Conservation (phyloP, 2,888 invertebrate species). For the Crioceris asparagi region DNA sequence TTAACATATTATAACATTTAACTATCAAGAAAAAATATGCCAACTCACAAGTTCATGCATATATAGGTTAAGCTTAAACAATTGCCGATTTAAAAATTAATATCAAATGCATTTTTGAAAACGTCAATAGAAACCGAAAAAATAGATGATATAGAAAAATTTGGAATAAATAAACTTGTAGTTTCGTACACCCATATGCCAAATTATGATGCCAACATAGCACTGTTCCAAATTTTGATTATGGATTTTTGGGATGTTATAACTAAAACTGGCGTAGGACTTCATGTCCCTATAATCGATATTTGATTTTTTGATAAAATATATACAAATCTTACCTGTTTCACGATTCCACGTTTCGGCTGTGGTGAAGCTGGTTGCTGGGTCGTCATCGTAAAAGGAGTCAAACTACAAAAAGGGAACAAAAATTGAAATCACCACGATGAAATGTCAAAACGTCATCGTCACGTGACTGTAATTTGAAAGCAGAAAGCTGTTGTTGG, state of each 20-base stretch:
- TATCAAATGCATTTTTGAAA: too few species aligned
- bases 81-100: too few species aligned
- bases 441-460: conserved; percentile 15
- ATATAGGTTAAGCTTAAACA: too few species aligned
- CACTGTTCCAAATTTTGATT: conserved; percentile 15
- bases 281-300: too few species aligned
- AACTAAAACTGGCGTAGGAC: too few species aligned
- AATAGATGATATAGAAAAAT: neutral
- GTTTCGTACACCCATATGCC: conserved; percentile 13
- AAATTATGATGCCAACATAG: conserved; percentile 30
- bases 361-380: conserved; percentile 25
- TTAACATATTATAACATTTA: conserved; percentile 10
- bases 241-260: neutral
- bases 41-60: conserved; percentile 25
- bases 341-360: conserved; percentile 47
- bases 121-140: too few species aligned
- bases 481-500: too few species aligned
- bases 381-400: conserved; percentile 18
- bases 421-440: conserved; percentile 12
- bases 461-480: conserved; percentile 12
- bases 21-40: conserved; percentile 17
- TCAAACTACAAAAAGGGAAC: conserved; percentile 9
- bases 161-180: conserved; percentile 3
- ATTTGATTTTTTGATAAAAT: too few species aligned
- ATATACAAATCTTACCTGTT: conserved; percentile 44